Conservation (phyloP, 2,113 vertebrate species). For the Bolborhynchus lineola region DNA sequence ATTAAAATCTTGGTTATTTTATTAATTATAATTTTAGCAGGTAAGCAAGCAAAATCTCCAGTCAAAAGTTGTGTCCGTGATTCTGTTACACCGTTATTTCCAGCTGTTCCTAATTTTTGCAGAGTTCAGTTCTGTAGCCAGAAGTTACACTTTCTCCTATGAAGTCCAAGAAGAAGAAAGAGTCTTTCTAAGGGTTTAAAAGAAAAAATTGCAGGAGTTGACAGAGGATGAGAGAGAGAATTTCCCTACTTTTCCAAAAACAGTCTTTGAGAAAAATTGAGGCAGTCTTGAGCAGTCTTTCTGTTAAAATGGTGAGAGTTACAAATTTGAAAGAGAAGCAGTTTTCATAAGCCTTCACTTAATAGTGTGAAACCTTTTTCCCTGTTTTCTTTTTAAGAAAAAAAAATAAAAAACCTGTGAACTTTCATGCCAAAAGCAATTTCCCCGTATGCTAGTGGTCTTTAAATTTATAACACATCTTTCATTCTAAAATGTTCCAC, state of each 20-base stretch:
- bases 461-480: conserved; percentile 19
- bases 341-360: conserved; percentile 6
- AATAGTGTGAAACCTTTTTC: conserved; percentile 1
- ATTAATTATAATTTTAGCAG: not conserved
- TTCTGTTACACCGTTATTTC: not conserved
- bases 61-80: not conserved
- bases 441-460: not conserved
- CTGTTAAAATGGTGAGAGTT: not conserved
- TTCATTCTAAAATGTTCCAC: not conserved
- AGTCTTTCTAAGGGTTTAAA: not conserved
- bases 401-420: not conserved
- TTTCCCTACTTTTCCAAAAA: not conserved
- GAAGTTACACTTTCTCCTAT: not conserved
- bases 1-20: not conserved
- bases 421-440: conserved; percentile 1
- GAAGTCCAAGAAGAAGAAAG: not conserved
- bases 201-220: not conserved
- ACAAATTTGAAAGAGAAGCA: not conserved
- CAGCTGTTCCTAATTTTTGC: not conserved
- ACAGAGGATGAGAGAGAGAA: not conserved
- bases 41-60: not conserved
- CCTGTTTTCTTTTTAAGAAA: not conserved
- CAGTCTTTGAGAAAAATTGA: not conserved
- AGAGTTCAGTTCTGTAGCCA: not conserved
- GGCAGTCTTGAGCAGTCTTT: not conserved